Base-by-base conservation (phyloP, 2,888 invertebrate genomes). In the Mechanitis mazaeus region DNA sequence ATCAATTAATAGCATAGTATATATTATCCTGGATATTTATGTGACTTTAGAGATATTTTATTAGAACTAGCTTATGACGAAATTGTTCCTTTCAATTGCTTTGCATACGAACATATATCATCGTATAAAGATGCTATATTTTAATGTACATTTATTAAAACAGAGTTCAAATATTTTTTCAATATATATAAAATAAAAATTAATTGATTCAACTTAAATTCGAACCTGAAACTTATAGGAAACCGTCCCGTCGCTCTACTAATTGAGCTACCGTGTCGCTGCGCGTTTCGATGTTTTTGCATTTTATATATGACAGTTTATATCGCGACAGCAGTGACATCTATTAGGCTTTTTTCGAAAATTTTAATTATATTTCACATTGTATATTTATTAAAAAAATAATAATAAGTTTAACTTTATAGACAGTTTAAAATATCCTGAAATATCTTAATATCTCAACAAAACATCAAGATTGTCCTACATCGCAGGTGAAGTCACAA, bases 401-500 rank as follows among this genome's bases (percentile, higher is more conserved):
- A 20, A 20, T 20, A 20, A 20, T 20, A 20, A 20, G 20, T 20
- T 20, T 20, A 20, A 20, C 20, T 20, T 20, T 20, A 20, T 20
- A 20, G 20, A 20, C 20, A 20, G 20, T 20, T 20, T 20, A 20
- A 20, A 20, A 20, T 20, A 20, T 20, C 20, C 20, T 20, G 20
- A 20, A 20, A 20, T 20, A 20, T 20, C 20, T 20, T 20, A 20
- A 20, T 20, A 20, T 83, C 80, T 81, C 71, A 74, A 83, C 77
- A 79, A 80, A 83, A 84, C 83, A 80, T 75, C 79, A 79, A 80
- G 82, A 84, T 79, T 85, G 85, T 72, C 80, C 84, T 78, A 85
- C 84, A 85, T 87, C 75, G 76, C 87, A 85, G 86, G 85, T 87
- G 83, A 75, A 81, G 74, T 79, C 74, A 82, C 83, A 85, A 87